Evolutionary conservation across 2,113 vertebrate genomes (phyloP).

Genomic region (Gila orcuttii): DNA sequence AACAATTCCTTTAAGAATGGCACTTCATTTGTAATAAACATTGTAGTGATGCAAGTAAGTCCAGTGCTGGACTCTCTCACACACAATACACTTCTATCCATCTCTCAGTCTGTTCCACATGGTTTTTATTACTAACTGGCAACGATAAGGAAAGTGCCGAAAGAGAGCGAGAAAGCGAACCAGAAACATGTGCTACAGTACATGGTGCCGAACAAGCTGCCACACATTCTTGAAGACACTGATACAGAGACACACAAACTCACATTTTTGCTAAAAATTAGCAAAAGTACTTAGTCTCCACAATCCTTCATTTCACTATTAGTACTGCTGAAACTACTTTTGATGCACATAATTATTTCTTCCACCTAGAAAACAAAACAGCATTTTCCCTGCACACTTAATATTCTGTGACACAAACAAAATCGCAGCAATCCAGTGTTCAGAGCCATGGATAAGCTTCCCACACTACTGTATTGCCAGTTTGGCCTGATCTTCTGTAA

Average conservation of each 20-base stretch:
- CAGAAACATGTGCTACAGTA: conserved; percentile 66
- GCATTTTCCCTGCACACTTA: neutral
- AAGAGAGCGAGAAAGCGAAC: conserved; percentile 49
- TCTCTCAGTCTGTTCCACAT: conserved; percentile 78
- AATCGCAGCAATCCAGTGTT: neutral
- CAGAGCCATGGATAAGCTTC: conserved; percentile 27
- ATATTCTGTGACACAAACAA: conserved; percentile 13
- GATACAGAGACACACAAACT: conserved; percentile 44
- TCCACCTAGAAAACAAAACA: conserved; percentile 18
- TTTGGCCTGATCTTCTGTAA: conserved; percentile 22
- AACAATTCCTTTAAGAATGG: conserved; percentile 21
- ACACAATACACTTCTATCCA: conserved; percentile 71
- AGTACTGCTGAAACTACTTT: neutral
- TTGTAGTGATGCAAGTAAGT: conserved; percentile 23
- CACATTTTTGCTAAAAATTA: conserved; percentile 3
- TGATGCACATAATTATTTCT: conserved; percentile 3
- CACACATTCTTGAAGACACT: conserved; percentile 74
- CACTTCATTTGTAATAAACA: neutral
- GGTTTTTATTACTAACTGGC: conserved; percentile 80
- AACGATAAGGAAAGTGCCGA: conserved; percentile 57
- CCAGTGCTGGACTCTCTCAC: conserved; percentile 15
- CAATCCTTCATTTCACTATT: neutral
- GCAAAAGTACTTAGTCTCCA: neutral
- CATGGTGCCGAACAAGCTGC: conserved; percentile 72
- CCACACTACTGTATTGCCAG: conserved; percentile 26